phyloP scores from a whole-genome alignment of 1,140 invertebrate genomes.

The Drosophila rufa region DNA sequence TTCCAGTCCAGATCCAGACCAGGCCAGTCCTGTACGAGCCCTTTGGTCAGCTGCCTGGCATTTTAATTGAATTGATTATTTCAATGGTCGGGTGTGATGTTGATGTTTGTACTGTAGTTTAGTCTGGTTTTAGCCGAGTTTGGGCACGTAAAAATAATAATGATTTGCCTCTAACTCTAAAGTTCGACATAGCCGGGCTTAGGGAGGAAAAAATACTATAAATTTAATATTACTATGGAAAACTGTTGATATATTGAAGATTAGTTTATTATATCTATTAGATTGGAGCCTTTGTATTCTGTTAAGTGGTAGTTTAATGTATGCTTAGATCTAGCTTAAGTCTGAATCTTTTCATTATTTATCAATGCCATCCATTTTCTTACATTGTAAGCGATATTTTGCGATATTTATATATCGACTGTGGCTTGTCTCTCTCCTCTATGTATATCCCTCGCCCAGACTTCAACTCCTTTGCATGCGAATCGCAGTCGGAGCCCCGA shows the following conservation, averaged over 20 bases:
- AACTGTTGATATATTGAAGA: background rate
- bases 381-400: background rate
- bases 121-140: conserved; percentile 1
- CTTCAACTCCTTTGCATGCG: conserved; percentile 41
- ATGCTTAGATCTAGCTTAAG: too few species aligned
- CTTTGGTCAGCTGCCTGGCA: conserved; percentile 76
- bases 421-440: conserved; percentile 3
- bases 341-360: background rate
- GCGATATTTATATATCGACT: background rate
- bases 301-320: too few species aligned
- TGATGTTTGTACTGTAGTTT: conserved; percentile 56
- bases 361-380: background rate
- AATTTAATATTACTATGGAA: background rate
- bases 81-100: conserved; percentile 76
- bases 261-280: too few species aligned
- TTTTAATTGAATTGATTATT: conserved; percentile 84
- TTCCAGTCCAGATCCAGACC: conserved; percentile 1
- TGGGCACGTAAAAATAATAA: conserved; percentile 54
- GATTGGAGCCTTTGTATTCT: background rate
- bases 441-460: background rate
- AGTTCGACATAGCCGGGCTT: background rate
- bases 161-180: conserved; percentile 57
- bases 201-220: background rate
- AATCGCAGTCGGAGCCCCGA: conserved; percentile 39
- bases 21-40: conserved; percentile 24